Conservation (phyloP, 2,888 invertebrate genomes). For the Charanyca ferruginea region DNA sequence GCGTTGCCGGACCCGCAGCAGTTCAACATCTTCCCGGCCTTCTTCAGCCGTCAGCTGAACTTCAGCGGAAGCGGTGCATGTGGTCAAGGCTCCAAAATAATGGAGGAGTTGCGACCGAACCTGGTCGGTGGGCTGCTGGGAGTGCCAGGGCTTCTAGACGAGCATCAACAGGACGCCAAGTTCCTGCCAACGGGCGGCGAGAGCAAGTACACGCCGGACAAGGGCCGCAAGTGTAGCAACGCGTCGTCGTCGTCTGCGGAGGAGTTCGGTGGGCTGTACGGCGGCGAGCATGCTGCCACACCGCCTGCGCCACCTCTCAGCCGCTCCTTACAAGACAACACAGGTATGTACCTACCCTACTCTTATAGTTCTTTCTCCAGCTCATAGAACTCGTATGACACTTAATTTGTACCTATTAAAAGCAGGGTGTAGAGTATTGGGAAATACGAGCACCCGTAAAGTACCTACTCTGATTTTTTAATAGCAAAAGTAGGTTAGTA, state of each 20-base stretch:
- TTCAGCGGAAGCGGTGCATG: slow-evolving; percentile 94
- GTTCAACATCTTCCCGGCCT: slow-evolving; percentile 97
- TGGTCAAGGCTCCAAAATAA: slow-evolving; percentile 94
- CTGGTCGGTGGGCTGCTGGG: slow-evolving; percentile 95
- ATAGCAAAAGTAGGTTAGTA: background rate
- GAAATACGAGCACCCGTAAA: background rate
- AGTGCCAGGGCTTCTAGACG: slow-evolving; percentile 95
- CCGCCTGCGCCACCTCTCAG: slow-evolving; percentile 91
- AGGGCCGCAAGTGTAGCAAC: slow-evolving; percentile 94
- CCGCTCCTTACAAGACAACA: slow-evolving; percentile 91
- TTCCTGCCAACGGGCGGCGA: slow-evolving; percentile 89
- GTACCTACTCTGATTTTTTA: background rate
- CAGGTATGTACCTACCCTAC: slow-evolving; percentile 82
- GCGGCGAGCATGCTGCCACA: slow-evolving; percentile 93
- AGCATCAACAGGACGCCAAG: slow-evolving; percentile 92
- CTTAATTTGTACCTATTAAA: background rate
- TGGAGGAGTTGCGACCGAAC: slow-evolving; percentile 97
- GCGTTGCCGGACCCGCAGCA: slow-evolving; percentile 94
- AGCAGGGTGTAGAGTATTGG: no score
- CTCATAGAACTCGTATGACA: background rate
- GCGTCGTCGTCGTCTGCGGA: slow-evolving; percentile 95
- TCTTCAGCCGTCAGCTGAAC: slow-evolving; percentile 97
- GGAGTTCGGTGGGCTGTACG: slow-evolving; percentile 97
- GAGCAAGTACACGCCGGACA: slow-evolving; percentile 90
- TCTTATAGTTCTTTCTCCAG: background rate